phyloP scores from a whole-genome alignment of 2,113 vertebrate genomes.

The Chaetodon auriga region DNA sequence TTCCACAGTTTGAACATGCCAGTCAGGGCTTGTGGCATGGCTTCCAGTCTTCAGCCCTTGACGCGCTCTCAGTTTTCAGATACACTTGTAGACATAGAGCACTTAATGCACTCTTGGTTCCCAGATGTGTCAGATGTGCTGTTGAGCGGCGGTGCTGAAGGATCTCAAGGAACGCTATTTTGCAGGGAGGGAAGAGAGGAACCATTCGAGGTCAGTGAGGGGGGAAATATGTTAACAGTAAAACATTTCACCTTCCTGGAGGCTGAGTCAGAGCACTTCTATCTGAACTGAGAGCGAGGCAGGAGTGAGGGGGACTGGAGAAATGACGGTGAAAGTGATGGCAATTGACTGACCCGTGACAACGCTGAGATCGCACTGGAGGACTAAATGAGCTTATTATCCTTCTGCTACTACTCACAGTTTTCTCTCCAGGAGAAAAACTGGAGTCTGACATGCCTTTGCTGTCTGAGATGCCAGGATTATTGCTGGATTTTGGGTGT shows the following conservation, averaged over 20 bases:
- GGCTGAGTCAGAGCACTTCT: constrained; percentile 64
- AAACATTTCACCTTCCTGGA: constrained; percentile 73
- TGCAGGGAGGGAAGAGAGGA: constrained; percentile 72
- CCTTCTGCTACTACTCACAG: background rate
- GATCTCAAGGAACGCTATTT: constrained; percentile 79
- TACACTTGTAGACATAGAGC: constrained; percentile 61
- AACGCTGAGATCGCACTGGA: constrained; percentile 21
- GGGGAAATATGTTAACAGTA: constrained; percentile 72
- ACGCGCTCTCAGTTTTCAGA: constrained; percentile 50
- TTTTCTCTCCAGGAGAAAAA: constrained; percentile 18
- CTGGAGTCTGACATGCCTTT: background rate
- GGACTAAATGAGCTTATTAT: constrained; percentile 26
- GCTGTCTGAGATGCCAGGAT: background rate
- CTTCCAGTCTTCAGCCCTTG: constrained; percentile 49
- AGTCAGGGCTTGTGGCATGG: constrained; percentile 41
- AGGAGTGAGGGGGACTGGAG: background rate
- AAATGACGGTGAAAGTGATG: constrained; percentile 26
- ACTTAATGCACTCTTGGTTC: constrained; percentile 62
- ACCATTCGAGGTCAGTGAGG: constrained; percentile 71
- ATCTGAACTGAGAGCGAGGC: constrained; percentile 35
- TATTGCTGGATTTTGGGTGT: constrained; percentile 11
- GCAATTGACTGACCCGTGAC: constrained; percentile 6
- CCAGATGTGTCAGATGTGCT: constrained; percentile 71
- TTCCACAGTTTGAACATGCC: constrained; percentile 55
- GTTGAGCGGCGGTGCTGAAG: constrained; percentile 72